Percentiles rank a stretch among this genome's conserved stretches.
These are phyloP conservation scores for Sebastes schlegelii DNA, from an alignment of 2,113 vertebrate genomes.

Conservation along the genomic window DNA sequence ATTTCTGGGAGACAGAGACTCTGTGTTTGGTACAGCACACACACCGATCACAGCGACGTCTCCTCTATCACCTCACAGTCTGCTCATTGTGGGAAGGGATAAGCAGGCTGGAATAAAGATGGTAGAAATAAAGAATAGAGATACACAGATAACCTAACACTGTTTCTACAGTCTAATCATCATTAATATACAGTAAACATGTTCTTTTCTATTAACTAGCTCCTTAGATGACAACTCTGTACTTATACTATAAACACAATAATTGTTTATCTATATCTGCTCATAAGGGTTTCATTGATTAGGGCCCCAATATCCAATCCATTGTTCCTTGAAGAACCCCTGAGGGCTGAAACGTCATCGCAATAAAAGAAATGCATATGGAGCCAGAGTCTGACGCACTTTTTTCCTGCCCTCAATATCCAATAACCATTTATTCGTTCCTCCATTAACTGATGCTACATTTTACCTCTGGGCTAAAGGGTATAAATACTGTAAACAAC, in stretches of 20 bases:
- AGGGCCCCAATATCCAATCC: not conserved
- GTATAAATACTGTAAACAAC: not conserved
- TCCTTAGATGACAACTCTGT: not conserved
- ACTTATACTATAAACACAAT: not conserved
- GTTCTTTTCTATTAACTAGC: not conserved
- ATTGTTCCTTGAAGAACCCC: not conserved
- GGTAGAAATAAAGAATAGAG: not conserved
- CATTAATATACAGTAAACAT: not conserved
- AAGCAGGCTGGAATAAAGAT: not conserved
- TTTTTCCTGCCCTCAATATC: too few relatives aligned
- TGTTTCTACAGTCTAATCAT: not conserved
- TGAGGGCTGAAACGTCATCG: too few relatives aligned
- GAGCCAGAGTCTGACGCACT: too few relatives aligned
- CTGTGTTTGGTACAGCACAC: slow-evolving; percentile 55
- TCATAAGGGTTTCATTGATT: not conserved
- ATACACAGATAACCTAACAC: too few relatives aligned
- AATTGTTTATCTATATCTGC: not conserved
- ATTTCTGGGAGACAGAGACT: slow-evolving; percentile 53
- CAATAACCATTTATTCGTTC: too few relatives aligned
- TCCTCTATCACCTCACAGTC: slow-evolving; percentile 42
- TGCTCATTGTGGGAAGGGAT: slow-evolving; percentile 40
- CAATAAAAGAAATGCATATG: too few relatives aligned
- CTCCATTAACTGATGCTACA: not conserved
- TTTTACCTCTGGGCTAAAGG: not conserved
- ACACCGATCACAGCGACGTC: slow-evolving; percentile 61